Conservation (phyloP, 2,113 vertebrate genomes). For the Tonatia bakeri region DNA sequence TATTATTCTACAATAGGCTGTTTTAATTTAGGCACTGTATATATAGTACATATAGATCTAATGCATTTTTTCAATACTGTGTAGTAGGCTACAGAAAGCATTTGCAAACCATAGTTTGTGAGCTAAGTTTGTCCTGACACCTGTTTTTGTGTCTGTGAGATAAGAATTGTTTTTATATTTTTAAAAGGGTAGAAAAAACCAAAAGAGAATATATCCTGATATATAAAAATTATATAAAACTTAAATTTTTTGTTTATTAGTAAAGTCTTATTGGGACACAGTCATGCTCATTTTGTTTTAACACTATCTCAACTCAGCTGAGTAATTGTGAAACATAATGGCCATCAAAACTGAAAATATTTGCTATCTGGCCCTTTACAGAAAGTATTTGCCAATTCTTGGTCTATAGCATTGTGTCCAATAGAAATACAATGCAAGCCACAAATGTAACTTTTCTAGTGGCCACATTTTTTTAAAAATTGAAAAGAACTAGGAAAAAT, state of each 20-base stretch:
- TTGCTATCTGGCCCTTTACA: background rate
- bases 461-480: background rate
- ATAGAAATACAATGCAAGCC: background rate
- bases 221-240: background rate
- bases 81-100: background rate
- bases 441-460: conserved; percentile 2
- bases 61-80: background rate
- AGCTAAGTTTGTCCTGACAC: background rate
- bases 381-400: background rate
- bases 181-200: background rate
- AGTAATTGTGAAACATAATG: background rate
- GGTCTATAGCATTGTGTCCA: background rate
- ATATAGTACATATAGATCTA: background rate
- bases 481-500: background rate
- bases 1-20: background rate
- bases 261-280: background rate
- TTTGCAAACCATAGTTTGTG: background rate
- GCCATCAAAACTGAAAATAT: background rate
- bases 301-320: background rate
- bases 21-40: background rate
- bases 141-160: background rate
- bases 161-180: background rate
- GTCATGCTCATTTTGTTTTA: background rate
- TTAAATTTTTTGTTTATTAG: background rate
- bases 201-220: background rate